Evolutionary conservation across 2,797 vertebrate genomes (phyloP).

Genomic region (Fundulus diaphanus): DNA sequence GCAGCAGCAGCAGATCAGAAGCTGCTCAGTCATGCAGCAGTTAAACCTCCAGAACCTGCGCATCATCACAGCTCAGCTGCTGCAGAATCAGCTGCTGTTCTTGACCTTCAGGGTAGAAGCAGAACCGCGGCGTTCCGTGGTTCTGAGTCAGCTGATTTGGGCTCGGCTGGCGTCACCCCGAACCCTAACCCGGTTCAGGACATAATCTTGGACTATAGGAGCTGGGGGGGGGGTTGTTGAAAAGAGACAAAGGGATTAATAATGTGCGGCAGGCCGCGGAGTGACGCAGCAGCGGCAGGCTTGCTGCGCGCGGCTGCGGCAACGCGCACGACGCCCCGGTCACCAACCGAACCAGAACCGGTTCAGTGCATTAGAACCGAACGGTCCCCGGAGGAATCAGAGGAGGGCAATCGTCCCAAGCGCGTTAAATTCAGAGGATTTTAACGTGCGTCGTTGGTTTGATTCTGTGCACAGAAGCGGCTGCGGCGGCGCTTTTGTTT

Average conservation of each 20-base stretch:
- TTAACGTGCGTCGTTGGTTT: neutral
- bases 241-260: conserved; percentile 37
- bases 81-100: neutral
- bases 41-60: no score
- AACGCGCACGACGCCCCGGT: conserved; percentile 27
- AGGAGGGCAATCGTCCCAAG: neutral
- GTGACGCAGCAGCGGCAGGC: conserved; percentile 52
- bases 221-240: neutral
- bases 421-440: neutral
- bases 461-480: neutral
- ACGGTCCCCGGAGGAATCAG: neutral
- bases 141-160: neutral
- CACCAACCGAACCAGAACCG: conserved; percentile 23
- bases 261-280: conserved; percentile 26
- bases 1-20: neutral
- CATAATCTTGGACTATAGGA: neutral
- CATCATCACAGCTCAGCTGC: neutral
- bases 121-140: neutral
- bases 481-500: conserved; percentile 7
- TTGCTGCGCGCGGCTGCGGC: conserved; percentile 14
- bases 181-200: neutral
- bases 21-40: neutral
- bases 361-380: neutral
- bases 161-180: neutral
- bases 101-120: conserved; percentile 4